Base-by-base conservation (phyloP, 1,140 invertebrate genomes). In the Brevipalpus yothersi region DNA sequence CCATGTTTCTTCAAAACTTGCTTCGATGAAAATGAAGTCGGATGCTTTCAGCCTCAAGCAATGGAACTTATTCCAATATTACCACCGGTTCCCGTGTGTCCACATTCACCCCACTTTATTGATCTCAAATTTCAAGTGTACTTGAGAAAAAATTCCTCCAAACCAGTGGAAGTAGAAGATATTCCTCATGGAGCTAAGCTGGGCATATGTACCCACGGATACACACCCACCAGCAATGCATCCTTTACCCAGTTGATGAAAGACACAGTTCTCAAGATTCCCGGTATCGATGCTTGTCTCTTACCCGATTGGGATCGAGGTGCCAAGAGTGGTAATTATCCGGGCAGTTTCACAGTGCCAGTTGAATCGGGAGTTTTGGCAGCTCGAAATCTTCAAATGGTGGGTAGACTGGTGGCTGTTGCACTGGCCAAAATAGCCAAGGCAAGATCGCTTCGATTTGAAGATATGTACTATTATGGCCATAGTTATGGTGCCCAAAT, bases 401-500 rank as follows among this genome's bases (percentile, higher is more conserved):
- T 81, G 5, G 80, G 78, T 4, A 74, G 78, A n/a, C 73, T 79
- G 63, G 66, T 79, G 3, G 76, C 73, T 0, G 65, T 75, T 23
- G 65, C 77, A 8, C 65, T 77, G 2, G 67, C 66, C 23, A 59
- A 65, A 23, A 55, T 73, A 4, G 53, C 60, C 54, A 55, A 58
- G 40, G 12, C 21, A 15, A 19, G 40, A 4, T 19, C 41, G 3
- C 11, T 63, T 8, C 19, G 42, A 11, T 58, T 61, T 17, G 45
- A 58, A 23, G 47, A 62, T 13, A 74, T 82, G 3, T 89, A 94
- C 68, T 77, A 84, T 53, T 86, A 93, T 63, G 91, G 65, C 7
- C 62, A 62, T 58, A 63, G 61, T 56, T 57, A 67, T 39, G 66
- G 66, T 41, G 63, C 61, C n/a, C 66, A 67, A 15, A 54, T 65